These are phyloP conservation scores for Caradrina kadenii DNA, from an alignment of 2,888 invertebrate species.

Conservation along the genomic window DNA sequence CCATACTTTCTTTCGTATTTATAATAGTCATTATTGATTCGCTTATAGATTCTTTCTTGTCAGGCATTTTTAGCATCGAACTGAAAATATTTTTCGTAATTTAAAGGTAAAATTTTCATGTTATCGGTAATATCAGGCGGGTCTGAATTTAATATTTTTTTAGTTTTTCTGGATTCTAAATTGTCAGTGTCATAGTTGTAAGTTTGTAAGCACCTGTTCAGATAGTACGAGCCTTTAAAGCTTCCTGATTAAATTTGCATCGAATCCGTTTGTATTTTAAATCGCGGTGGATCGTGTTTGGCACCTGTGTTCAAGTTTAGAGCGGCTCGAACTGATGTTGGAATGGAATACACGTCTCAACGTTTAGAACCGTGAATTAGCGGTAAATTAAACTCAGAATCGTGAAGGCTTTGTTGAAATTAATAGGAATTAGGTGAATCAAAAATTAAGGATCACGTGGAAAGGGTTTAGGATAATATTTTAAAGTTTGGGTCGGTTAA, in stretches of 20 bases:
- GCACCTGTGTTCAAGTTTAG: slow-evolving; percentile 62
- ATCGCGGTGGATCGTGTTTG: slow-evolving; percentile 49
- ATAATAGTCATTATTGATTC: slow-evolving; percentile 54
- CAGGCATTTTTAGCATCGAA: slow-evolving; percentile 56
- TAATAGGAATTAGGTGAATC: slow-evolving; percentile 6
- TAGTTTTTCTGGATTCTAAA: slow-evolving; percentile 71
- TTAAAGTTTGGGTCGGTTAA: not conserved
- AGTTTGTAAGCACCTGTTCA: slow-evolving; percentile 42
- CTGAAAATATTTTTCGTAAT: slow-evolving; percentile 47
- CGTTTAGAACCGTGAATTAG: slow-evolving; percentile 28
- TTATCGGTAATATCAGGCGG: slow-evolving; percentile 34
- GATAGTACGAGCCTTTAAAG: slow-evolving; percentile 58
- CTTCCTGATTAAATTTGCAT: slow-evolving; percentile 74
- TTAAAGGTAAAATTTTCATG: slow-evolving; percentile 57
- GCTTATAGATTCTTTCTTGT: slow-evolving; percentile 57
- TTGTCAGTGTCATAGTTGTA: slow-evolving; percentile 77
- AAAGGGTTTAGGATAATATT: not conserved
- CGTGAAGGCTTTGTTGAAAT: slow-evolving; percentile 16
- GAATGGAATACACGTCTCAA: slow-evolving; percentile 23
- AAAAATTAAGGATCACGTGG: not conserved
- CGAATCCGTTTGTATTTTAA: slow-evolving; percentile 69
- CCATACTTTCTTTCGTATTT: too few species aligned
- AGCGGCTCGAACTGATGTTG: slow-evolving; percentile 32
- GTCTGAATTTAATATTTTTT: slow-evolving; percentile 59
- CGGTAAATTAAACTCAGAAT: slow-evolving; percentile 12